phyloP scores from a whole-genome alignment of 64 coral and sea anemone species.

The Stichodactyla mertensii region DNA sequence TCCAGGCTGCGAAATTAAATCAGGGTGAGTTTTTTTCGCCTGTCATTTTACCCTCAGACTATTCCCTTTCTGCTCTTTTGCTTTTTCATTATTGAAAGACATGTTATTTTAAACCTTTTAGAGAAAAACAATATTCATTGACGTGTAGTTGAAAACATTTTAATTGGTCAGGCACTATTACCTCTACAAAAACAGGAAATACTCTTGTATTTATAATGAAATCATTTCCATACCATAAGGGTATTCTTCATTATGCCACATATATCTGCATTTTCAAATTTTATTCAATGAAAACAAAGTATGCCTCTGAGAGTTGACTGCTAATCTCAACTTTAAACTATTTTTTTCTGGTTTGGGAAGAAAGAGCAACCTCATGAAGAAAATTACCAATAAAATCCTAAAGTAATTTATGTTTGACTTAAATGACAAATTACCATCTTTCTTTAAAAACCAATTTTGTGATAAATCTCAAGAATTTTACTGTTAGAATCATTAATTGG shows the following conservation, averaged over 20 bases:
- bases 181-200: conserved; percentile 20
- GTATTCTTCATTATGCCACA: neutral
- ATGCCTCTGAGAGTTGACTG: neutral
- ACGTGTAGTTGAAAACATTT: neutral
- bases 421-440: neutral
- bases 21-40: neutral
- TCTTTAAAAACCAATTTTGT: neutral
- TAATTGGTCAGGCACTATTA: conserved; percentile 6
- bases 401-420: neutral
- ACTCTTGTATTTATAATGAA: neutral
- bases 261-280: neutral
- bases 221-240: conserved; percentile 15
- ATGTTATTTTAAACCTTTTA: neutral
- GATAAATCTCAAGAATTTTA: neutral
- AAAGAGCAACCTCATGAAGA: neutral
- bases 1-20: neutral
- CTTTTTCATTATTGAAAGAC: neutral
- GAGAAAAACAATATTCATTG: neutral
- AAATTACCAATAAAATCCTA: neutral
- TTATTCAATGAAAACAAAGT: neutral
- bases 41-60: neutral
- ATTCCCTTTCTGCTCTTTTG: conserved; percentile 5
- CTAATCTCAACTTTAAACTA: neutral
- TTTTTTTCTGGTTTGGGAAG: neutral
- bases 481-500: neutral